Percentiles rank a stretch among this genome's conserved stretches.
phyloP scores from a whole-genome alignment of 2,888 invertebrate species.

The Leptinotarsa peninsularis region DNA sequence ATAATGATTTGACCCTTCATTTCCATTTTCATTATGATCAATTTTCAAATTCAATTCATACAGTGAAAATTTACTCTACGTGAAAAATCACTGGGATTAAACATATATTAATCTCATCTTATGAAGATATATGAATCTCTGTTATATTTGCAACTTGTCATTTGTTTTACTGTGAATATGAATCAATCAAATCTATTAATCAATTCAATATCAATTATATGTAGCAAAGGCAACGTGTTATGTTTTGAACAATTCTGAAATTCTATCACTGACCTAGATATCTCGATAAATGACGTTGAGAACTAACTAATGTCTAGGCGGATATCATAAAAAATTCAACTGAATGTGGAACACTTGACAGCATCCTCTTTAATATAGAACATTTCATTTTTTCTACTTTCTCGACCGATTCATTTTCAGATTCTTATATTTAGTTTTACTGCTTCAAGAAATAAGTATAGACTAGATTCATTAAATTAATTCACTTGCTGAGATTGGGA shows the following conservation, averaged over 20 bases:
- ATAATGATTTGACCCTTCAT: too few species aligned
- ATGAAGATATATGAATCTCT: too few species aligned
- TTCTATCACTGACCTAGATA: constrained; percentile 10
- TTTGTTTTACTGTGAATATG: too few species aligned
- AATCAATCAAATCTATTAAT: not conserved
- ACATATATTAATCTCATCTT: too few species aligned
- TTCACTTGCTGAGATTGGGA: constrained; percentile 11
- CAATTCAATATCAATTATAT: not conserved
- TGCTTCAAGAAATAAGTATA: constrained; percentile 43
- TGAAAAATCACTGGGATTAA: too few species aligned
- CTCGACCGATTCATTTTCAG: constrained; percentile 56
- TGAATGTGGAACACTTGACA: constrained; percentile 58
- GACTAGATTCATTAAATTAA: constrained; percentile 29
- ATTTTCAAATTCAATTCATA: too few species aligned
- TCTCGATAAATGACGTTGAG: not conserved
- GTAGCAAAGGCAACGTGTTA: not conserved
- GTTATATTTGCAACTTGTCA: too few species aligned
- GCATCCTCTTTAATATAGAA: constrained; percentile 60
- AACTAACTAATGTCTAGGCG: not conserved
- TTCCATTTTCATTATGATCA: too few species aligned
- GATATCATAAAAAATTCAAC: constrained; percentile 34
- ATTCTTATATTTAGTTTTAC: constrained; percentile 32
- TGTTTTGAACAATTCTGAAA: not conserved
- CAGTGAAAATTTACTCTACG: too few species aligned
- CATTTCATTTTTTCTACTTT: constrained; percentile 63